phyloP scores from a whole-genome alignment of 1,140 invertebrate genomes.

The Neotoxoptera formosana region DNA sequence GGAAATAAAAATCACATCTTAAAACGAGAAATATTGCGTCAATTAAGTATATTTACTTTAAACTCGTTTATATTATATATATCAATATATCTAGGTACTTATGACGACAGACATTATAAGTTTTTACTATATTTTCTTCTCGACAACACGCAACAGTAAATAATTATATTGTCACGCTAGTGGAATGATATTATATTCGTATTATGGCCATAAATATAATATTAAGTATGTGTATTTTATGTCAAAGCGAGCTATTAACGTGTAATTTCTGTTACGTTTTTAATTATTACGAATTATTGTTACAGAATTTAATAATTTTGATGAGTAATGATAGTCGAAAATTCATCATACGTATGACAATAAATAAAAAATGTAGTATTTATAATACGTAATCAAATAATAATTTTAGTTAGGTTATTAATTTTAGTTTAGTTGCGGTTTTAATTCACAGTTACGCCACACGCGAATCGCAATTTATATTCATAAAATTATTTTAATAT shows the following conservation, averaged over 20 bases:
- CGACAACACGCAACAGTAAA: neutral
- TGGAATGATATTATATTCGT: neutral
- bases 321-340: neutral
- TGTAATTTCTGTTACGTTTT: neutral
- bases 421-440: no score
- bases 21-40: neutral
- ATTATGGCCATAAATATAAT: neutral
- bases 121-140: neutral
- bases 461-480: neutral
- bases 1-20: neutral
- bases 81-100: neutral
- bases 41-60: neutral
- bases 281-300: neutral
- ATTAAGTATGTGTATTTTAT: neutral
- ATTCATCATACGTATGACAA: neutral
- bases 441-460: neutral
- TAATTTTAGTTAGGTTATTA: no score
- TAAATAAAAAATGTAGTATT: neutral
- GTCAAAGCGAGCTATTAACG: neutral
- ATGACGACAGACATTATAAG: neutral
- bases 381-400: neutral
- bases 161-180: neutral
- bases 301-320: neutral
- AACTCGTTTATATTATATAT: no score
- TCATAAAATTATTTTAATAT: neutral